phyloP scores from a whole-genome alignment of 1,140 invertebrate species.

The Andricus grossulariae region DNA sequence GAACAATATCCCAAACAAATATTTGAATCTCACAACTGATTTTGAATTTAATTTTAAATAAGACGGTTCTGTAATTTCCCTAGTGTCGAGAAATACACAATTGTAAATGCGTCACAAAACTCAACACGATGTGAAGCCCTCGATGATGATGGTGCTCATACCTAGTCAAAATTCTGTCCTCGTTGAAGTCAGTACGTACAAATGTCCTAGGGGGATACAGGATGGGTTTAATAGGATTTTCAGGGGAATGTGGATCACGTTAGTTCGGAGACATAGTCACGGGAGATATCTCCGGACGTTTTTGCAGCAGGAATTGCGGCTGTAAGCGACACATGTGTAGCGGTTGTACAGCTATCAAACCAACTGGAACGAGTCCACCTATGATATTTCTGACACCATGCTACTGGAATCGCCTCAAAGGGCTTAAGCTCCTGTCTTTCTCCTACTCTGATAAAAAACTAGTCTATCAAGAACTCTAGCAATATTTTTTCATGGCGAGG shows the following conservation, averaged over 20 bases:
- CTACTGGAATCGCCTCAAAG: not conserved
- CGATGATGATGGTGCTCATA: constrained; percentile 8
- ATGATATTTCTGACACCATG: constrained; percentile 15
- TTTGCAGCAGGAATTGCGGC: constrained; percentile 14
- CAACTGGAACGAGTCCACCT: not conserved
- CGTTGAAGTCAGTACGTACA: constrained; percentile 2
- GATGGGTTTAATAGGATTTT: constrained; percentile 25
- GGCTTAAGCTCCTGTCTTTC: not conserved
- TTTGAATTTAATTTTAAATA: too few relatives aligned
- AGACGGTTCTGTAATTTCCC: constrained; percentile 13
- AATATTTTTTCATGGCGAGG: too few relatives aligned
- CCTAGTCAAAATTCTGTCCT: not conserved
- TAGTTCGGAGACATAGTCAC: not conserved
- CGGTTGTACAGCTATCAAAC: constrained; percentile 10
- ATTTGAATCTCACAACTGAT: too few relatives aligned
- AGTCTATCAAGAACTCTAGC: too few relatives aligned
- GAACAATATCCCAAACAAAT: too few relatives aligned
- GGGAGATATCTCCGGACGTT: not conserved
- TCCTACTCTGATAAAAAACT: too few relatives aligned
- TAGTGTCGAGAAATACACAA: not conserved
- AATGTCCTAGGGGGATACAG: constrained; percentile 2
- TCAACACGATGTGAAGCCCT: constrained; percentile 18
- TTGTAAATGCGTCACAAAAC: not conserved
- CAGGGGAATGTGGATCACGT: not conserved
- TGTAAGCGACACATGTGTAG: not conserved